Conservation (phyloP, 2,888 invertebrate species). For the Rotaria magnacalcarata region DNA sequence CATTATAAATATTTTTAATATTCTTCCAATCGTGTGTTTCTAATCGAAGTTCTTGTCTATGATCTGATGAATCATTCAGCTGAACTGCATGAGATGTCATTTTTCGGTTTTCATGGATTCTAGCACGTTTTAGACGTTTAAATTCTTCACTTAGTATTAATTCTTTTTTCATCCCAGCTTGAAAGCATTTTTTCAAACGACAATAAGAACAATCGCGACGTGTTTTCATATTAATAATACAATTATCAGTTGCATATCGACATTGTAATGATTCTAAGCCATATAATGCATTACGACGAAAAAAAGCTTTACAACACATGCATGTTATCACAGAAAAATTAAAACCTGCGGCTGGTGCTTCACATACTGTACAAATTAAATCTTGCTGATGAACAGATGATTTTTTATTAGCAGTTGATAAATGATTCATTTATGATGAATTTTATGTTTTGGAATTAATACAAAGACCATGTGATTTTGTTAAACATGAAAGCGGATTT, state of each 20-base stretch:
- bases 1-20: neutral
- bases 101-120: neutral
- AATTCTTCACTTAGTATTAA: neutral
- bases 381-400: neutral
- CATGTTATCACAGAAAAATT: constrained; percentile 12
- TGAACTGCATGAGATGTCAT: neutral
- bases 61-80: neutral
- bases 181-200: constrained; percentile 11
- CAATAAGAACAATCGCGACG: constrained; percentile 14
- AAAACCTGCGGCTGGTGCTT: neutral
- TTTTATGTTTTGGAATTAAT: neutral
- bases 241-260: neutral
- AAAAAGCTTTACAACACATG: constrained; percentile 4
- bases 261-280: neutral
- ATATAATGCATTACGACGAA: neutral
- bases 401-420: neutral
- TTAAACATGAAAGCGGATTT: too few species aligned
- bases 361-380: neutral
- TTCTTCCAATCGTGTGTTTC: neutral
- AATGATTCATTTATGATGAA: neutral
- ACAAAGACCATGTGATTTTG: neutral
- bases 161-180: neutral
- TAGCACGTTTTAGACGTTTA: neutral
- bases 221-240: neutral
- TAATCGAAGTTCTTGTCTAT: neutral